Conservation (phyloP, 1,140 invertebrate species). For the Uloborus diversus region DNA sequence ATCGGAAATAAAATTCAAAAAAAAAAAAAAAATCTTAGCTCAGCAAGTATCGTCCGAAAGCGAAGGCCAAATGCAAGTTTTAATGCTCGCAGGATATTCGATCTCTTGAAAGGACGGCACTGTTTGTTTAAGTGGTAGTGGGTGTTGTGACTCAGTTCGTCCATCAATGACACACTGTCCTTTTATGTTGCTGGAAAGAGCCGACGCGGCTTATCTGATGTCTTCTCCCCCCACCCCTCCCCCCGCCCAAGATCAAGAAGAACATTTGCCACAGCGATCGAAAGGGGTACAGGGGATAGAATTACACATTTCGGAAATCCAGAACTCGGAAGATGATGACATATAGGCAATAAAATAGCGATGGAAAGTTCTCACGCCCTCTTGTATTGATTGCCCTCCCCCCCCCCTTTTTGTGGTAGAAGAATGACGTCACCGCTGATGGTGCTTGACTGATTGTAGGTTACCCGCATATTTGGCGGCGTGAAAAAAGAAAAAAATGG, state of each 20-base stretch:
- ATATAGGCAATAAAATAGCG: conserved; percentile 50
- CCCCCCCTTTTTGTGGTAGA: neutral
- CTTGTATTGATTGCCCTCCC: conserved; percentile 32
- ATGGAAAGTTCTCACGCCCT: conserved; percentile 32
- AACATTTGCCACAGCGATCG: neutral
- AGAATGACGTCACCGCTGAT: conserved; percentile 36
- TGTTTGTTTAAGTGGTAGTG: conserved; percentile 55
- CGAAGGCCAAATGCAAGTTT: conserved; percentile 28
- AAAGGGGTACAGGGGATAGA: conserved; percentile 8
- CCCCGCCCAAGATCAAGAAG: neutral
- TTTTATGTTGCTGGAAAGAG: conserved; percentile 12
- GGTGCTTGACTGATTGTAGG: conserved; percentile 51
- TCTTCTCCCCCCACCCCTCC: neutral
- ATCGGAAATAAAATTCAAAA: too few relatives aligned
- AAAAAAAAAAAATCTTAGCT: too few relatives aligned
- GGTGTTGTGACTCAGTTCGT: conserved; percentile 54
- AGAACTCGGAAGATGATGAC: conserved; percentile 35
- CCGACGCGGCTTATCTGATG: conserved; percentile 50
- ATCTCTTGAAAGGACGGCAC: conserved; percentile 52
- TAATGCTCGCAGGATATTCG: conserved; percentile 35
- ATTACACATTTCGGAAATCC: neutral
- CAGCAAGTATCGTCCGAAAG: too few relatives aligned
- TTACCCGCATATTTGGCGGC: conserved; percentile 14
- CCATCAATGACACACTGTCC: conserved; percentile 42
- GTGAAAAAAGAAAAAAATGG: neutral